phyloP scores from a whole-genome alignment of 1,140 invertebrate species.

The Bombus impatiens region DNA sequence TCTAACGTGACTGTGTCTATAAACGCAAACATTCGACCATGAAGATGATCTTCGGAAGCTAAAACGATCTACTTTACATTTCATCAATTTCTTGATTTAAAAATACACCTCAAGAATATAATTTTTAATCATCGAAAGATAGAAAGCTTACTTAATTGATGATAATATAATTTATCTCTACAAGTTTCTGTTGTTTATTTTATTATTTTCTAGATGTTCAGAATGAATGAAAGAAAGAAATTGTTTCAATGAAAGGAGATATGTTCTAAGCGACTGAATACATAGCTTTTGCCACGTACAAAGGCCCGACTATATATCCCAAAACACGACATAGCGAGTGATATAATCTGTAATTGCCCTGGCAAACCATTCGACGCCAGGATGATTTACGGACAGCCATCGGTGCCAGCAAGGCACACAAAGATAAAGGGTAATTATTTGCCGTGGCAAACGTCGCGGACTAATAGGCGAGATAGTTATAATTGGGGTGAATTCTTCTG shows the following conservation, averaged over 20 bases:
- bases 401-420: not conserved
- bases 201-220: not conserved
- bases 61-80: too few relatives aligned
- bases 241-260: not conserved
- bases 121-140: too few relatives aligned
- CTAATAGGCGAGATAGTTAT: not conserved
- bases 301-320: not conserved
- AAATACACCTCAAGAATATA: too few relatives aligned
- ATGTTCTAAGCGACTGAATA: not conserved
- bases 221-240: not conserved
- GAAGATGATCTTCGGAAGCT: not conserved
- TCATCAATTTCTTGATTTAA: too few relatives aligned
- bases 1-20: not conserved
- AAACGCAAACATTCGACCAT: not conserved
- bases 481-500: not conserved
- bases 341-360: not conserved
- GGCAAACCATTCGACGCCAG: not conserved
- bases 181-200: too few relatives aligned
- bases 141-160: too few relatives aligned
- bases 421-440: slow-evolving; percentile 2
- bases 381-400: slow-evolving; percentile 15
- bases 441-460: not conserved
- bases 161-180: too few relatives aligned
- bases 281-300: not conserved
- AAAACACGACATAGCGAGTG: not conserved